Evolutionary conservation across 2,113 vertebrate genomes (phyloP).

Genomic region (Laticauda colubrina): DNA sequence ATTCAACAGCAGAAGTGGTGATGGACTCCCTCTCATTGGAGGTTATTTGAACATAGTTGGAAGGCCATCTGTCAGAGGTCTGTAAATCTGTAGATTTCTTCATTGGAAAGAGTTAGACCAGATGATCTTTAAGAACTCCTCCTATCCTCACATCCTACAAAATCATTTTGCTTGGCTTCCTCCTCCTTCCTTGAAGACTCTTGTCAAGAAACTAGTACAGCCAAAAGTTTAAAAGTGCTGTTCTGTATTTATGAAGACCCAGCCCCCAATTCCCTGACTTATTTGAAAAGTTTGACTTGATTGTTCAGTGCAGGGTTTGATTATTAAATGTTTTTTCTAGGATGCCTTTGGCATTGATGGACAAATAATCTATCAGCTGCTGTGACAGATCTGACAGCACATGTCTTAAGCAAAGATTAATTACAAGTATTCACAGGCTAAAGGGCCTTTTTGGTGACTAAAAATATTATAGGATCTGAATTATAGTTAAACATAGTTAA

Average conservation of each 20-base stretch:
- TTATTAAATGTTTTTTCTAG: conserved; percentile 27
- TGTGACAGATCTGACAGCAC: conserved; percentile 48
- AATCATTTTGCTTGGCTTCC: conserved; percentile 29
- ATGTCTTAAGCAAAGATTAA: conserved; percentile 51
- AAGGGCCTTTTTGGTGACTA: conserved; percentile 50
- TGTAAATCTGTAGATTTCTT: not conserved
- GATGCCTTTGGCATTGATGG: conserved; percentile 44
- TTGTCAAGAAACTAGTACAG: conserved; percentile 33
- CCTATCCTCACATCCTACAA: not conserved
- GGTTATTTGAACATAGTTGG: not conserved
- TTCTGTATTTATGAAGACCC: conserved; percentile 25
- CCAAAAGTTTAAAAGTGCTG: conserved; percentile 26
- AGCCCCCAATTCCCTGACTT: conserved; percentile 22
- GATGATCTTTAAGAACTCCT: not conserved
- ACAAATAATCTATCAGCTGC: conserved; percentile 46
- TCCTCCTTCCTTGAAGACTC: conserved; percentile 10
- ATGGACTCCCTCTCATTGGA: not conserved
- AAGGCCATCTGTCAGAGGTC: not conserved
- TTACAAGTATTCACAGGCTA: conserved; percentile 52
- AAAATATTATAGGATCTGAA: conserved; percentile 48
- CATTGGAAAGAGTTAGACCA: not conserved
- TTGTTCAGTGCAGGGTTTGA: not conserved
- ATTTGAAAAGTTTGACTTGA: conserved; percentile 33
- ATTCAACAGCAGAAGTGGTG: not conserved
- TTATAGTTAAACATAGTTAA: conserved; percentile 45